Conservation (phyloP, 1,140 invertebrate species). For the Schlechtendalia chinensis region DNA sequence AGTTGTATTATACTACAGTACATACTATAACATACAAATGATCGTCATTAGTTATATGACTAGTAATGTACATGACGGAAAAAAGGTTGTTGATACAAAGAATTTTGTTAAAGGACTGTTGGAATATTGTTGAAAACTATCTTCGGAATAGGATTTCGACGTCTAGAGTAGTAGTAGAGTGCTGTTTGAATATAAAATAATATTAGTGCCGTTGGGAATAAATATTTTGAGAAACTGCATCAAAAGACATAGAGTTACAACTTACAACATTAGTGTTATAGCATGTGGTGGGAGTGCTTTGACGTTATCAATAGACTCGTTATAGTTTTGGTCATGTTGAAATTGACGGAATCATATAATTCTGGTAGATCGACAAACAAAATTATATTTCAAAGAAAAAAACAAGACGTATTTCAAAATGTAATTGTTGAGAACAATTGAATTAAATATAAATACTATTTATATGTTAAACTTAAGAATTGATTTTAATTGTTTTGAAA, state of each 20-base stretch:
- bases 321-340: neutral
- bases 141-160: neutral
- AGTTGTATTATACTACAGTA: no score
- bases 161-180: neutral
- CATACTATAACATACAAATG: neutral
- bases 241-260: neutral
- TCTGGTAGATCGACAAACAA: neutral
- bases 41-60: neutral
- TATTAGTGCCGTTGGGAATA: neutral
- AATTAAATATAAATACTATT: no score
- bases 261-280: neutral
- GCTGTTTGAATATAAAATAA: constrained; percentile 2
- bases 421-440: no score
- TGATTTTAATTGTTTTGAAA: no score
- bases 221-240: neutral
- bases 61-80: neutral
- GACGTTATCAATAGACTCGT: neutral
- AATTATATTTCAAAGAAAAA: no score
- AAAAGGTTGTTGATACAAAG: neutral
- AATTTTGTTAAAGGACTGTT: neutral
- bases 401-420: no score
- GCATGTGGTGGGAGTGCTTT: neutral
- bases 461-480: no score
- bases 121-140: neutral
- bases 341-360: neutral